Evolutionary conservation across 64 coral and sea anemone species (phyloP), one percentile per base, ranked within the genome.

Genomic region (Montipora foliosa): DNA sequence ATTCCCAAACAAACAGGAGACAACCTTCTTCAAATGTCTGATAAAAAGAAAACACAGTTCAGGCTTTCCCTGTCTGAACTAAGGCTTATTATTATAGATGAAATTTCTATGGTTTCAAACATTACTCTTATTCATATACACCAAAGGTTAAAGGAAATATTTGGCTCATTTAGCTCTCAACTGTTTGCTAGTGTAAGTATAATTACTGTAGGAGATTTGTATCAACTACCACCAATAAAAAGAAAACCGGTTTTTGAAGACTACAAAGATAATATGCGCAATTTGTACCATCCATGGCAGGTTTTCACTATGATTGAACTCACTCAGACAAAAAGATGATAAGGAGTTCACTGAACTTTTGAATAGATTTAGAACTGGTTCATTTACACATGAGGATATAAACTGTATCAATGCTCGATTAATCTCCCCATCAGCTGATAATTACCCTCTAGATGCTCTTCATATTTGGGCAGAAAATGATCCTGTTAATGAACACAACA

Each of bases 41-140:
- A n/a, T n/a, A n/a, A n/a, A n/a, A n/a, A n/a, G n/a, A n/a, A n/a
- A n/a, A n/a, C n/a, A n/a, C n/a, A n/a, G n/a, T n/a, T n/a, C n/a
- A n/a, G n/a, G n/a, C n/a, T n/a, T n/a, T n/a, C n/a, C n/a, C n/a
- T n/a, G n/a, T n/a, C n/a, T n/a, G n/a, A n/a, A n/a, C n/a, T n/a
- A n/a, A n/a, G n/a, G n/a, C n/a, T n/a, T n/a, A 51, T 93, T n/a
- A 93, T 93, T 16, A 93, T 88, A 47, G 92, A 93, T 93, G 83
- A 93, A 80, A 81, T 93, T 68, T 93, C 83, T 20, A 93, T 93
- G 92, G 84, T 93, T 88, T 86, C 74, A 17, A 93, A 93, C 48
- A 83, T 8, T 17, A 86, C 49, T 17, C 74, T 92, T 57, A 14
- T 92, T 12, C 68, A 92, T 50, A 87, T 92, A 19, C 91, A 92